phyloP scores from a whole-genome alignment of 2,888 invertebrate genomes.

The Tipula unca region DNA sequence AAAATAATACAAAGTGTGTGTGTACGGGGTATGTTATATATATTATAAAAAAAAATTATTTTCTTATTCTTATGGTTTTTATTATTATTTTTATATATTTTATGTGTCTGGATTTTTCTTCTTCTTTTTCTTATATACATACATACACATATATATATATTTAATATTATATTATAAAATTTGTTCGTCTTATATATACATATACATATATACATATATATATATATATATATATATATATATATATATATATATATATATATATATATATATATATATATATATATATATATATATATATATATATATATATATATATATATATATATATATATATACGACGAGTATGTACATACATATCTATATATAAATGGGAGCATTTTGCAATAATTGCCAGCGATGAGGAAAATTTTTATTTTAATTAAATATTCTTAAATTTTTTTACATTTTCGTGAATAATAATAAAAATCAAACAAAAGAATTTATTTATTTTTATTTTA shows the following conservation, averaged over 20 bases:
- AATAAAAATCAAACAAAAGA: conserved; percentile 14
- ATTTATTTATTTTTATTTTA: neutral
- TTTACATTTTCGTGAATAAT: neutral
- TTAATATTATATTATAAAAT: neutral
- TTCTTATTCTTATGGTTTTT: neutral
- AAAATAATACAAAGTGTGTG: neutral
- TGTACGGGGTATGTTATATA: neutral
- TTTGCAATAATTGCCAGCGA: conserved; percentile 16
- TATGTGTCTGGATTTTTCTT: neutral
- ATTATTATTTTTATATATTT: conserved; percentile 14
- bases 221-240: neutral
- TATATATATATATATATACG: neutral
- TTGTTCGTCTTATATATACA: neutral
- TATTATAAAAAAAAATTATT: neutral
- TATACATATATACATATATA: neutral
- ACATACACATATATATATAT: neutral
- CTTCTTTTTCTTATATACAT: neutral
- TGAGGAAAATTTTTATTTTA: conserved; percentile 19
- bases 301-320: neutral
- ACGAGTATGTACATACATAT: neutral
- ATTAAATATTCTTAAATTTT: conserved; percentile 15
- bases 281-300: neutral
- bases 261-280: neutral
- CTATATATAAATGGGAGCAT: conserved; percentile 15
- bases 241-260: neutral